Base-by-base conservation (phyloP, 2,888 invertebrate genomes). In the Liposcelis brunnea region DNA sequence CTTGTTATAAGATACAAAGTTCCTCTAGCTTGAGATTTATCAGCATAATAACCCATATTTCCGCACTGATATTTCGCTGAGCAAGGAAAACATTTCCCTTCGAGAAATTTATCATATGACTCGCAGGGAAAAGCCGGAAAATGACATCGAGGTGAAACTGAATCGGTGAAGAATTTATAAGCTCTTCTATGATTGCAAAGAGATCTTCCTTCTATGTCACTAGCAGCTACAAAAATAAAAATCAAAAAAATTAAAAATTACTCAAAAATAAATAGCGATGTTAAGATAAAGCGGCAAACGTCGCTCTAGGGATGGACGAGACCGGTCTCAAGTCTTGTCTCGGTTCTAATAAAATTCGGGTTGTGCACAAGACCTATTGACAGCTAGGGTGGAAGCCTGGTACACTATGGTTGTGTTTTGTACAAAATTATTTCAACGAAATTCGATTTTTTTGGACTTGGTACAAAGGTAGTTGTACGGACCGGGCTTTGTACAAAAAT, bases 11-110 rank as follows among this genome's bases (percentile, higher is more conserved):
- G 66, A 58, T 84, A 94, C n/a, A 91, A 69, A 53, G 83, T 82
- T 0, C 91, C 91, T 21, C 86, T 69, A 0, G 84, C 89, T 3
- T 75, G 71, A 0, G 85, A 83, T 42, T 78, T 70, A 61, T 91
- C 84, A 1, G 93, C 85, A 61, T 89, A 89, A 65, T 89, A 93
- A 0, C 93, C 93, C 89, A 93, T 89, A 59, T 86, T 85, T 31
- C 87, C 87, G 61, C 91, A 93, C 1, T 64, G 62, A 1, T 55
- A 51, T 36, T 64, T 63, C 3, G 64, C 59, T 2, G 64, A 63
- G 58, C 84, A 85, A 1, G 77, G 77, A 57, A 83, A 80, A 57
- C 85, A 85, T 47, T 74, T 71, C 11, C 85, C 85, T 37, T 71
- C 76, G 42, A 90, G 63, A 54, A 90, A 87, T 49, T 81, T 77